Base-by-base conservation (phyloP, 2,113 vertebrate species). In the Oreotragus oreotragus region DNA sequence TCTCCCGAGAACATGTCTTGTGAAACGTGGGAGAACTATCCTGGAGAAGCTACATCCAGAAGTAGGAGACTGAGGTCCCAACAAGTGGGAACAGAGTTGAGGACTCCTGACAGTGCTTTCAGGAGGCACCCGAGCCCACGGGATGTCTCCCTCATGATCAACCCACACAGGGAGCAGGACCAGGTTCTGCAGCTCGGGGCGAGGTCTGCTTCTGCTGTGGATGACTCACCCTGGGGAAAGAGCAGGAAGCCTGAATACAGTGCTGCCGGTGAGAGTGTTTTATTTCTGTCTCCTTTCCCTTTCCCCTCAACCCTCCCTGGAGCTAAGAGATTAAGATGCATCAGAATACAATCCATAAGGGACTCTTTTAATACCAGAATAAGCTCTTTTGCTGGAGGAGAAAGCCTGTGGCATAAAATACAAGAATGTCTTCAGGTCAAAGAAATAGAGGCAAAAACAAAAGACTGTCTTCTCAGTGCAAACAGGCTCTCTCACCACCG, bases 121-220 rank as follows among this genome's bases (percentile, higher is more conserved):
- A 14, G n/a, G 43, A 86, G 2, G 10, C 7, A 0, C 36, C 15
- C 1, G 6, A 39, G 55, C 12, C 21, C 4, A 1, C 1, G 1
- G 16, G 39, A n/a, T 2, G 0, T 3, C 53, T 57, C 70, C 80
- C 10, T 3, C 0, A 0, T 1, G 13, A 14, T 7, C 10, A 36
- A 3, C 39, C 21, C 30, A 10, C n/a, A 1, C 17, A 6, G 13
- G 10, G 76, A 33, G 47, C 33, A 25, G 33, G n/a, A 8, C 30
- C 47, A 14, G 66, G 17, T 27, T n/a, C 11, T 66, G 5, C 17
- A 28, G 6, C 2, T 0, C 1, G 0, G 4, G 30, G 8, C 19
- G 7, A 36, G 4, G 3, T n/a, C 23, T 9, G 12, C 51, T 33
- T 23, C 33, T 3, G 23, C 0, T 27, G 19, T 14, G 1, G 27